A percentile compares a stretch with the other conserved stretches of the same genome.
Evolutionary conservation across 2,888 invertebrate species (phyloP).

Genomic region (Euproctis similis): DNA sequence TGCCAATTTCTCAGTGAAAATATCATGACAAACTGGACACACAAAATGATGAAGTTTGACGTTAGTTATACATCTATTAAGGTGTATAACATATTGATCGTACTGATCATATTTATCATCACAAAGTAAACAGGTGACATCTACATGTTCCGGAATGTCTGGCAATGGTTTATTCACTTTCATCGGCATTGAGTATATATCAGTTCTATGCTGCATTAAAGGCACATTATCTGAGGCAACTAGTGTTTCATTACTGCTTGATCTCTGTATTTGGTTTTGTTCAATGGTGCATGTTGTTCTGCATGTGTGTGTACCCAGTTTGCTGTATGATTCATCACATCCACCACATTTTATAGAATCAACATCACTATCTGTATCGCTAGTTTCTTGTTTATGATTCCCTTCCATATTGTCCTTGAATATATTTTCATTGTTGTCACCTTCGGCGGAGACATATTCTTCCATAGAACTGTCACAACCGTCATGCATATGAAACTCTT

Average conservation of each 20-base stretch:
- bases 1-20: conserved; percentile 49
- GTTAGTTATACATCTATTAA: conserved; percentile 65
- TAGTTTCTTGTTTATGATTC: conserved; percentile 41
- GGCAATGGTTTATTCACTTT: conserved; percentile 27
- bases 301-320: conserved; percentile 54
- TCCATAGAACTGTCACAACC: conserved; percentile 39
- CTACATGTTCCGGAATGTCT: conserved; percentile 28
- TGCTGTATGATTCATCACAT: conserved; percentile 57
- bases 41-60: conserved; percentile 65
- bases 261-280: conserved; percentile 48
- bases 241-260: conserved; percentile 63
- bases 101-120: conserved; percentile 58
- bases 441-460: conserved; percentile 37
- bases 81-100: conserved; percentile 54
- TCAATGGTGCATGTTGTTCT: conserved; percentile 63
- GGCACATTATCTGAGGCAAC: conserved; percentile 51
- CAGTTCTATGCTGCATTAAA: conserved; percentile 15
- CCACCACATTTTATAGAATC: conserved; percentile 66
- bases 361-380: conserved; percentile 68
- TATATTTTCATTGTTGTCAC: conserved; percentile 56
- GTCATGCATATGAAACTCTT: conserved; percentile 60
- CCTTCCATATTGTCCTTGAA: conserved; percentile 33
- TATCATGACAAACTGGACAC: conserved; percentile 65
- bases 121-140: conserved; percentile 61
- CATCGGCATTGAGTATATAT: conserved; percentile 13